Evolutionary conservation across 2,113 vertebrate species (phyloP).

Genomic region (Sitta europaea): DNA sequence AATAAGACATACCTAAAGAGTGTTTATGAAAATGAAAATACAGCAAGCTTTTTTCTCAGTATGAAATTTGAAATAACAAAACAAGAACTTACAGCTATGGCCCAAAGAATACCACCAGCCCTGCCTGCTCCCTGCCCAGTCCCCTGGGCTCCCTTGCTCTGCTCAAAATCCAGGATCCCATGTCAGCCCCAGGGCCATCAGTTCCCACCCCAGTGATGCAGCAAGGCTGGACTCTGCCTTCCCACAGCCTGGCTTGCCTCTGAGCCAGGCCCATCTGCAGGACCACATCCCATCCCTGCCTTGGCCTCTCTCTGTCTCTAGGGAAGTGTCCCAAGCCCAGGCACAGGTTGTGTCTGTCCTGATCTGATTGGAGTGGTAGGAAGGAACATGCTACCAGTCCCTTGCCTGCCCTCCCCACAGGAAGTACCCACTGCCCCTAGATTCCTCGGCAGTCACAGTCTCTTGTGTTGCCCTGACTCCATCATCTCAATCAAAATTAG

Average conservation of each 20-base stretch:
- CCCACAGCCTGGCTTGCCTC: neutral
- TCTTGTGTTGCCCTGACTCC: neutral
- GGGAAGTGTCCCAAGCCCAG: neutral
- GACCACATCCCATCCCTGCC: accelerated
- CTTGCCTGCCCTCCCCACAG: neutral
- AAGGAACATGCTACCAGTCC: neutral
- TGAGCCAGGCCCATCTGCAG: accelerated
- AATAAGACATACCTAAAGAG: neutral
- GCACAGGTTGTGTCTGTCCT: accelerated
- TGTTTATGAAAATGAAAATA: neutral
- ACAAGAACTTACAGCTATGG: neutral
- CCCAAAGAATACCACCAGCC: accelerated
- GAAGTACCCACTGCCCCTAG: accelerated
- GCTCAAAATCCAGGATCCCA: neutral
- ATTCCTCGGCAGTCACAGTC: neutral
- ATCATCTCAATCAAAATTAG: neutral
- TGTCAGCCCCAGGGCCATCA: accelerated
- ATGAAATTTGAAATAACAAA: neutral
- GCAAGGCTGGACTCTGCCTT: neutral
- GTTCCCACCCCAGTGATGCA: neutral
- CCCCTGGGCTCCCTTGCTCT: accelerated
- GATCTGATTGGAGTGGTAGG: neutral
- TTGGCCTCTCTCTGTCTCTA: neutral
- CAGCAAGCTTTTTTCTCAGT: neutral
- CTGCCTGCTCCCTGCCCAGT: neutral